Evolutionary conservation across 2,113 vertebrate genomes (phyloP), one percentile per base, ranked within the genome.

Genomic region (Acrocephalus kingi): DNA sequence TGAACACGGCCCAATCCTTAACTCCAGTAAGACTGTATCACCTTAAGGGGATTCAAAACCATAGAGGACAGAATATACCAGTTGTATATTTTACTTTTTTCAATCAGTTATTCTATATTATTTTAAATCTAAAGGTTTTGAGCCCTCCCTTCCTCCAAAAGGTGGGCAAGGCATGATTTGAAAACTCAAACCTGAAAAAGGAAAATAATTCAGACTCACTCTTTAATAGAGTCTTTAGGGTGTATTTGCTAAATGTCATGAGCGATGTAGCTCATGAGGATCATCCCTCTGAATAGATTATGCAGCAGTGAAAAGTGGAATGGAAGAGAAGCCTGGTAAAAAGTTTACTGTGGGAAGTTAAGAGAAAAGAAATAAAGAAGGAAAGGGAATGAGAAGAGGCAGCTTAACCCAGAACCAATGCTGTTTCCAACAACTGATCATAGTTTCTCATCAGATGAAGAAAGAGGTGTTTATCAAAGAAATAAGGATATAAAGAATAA

Each of bases 1-100:
- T 54, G 31, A 74, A 72, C 39, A 15, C 0, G 0, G 6, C 33
- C 28, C 24, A 66, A 12, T 52, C 30, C 9, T 39, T 37, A 49
- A n/a, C 33, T 84, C 68, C 31, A 51, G 5, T 49, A 59, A 71
- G 31, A 3, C 15, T 30, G 1, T 35, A 30, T 30, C 59, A 71
- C 46, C 55, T 35, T 59, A 19, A 78, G 5, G 52, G 59, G 59
- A 74, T 46, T 54, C 67, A 83, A 43, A 85, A 11, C 5, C 15
- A 41, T 0, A 35, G 6, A 79, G 23, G 2, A 1, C 10, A 79
- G 12, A 72, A 63, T 31, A 43, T 3, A 72, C 3, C 17, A 15
- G 4, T 2, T 39, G 35, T 11, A 0, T 17, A 37, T 41, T 51
- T 62, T 64, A 11, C 63, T 74, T 33, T 55, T 87, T 54, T 55